Evolutionary conservation across 2,888 invertebrate species (phyloP), one percentile per base, ranked within the genome.

Genomic region (Protodeltote pygarga): DNA sequence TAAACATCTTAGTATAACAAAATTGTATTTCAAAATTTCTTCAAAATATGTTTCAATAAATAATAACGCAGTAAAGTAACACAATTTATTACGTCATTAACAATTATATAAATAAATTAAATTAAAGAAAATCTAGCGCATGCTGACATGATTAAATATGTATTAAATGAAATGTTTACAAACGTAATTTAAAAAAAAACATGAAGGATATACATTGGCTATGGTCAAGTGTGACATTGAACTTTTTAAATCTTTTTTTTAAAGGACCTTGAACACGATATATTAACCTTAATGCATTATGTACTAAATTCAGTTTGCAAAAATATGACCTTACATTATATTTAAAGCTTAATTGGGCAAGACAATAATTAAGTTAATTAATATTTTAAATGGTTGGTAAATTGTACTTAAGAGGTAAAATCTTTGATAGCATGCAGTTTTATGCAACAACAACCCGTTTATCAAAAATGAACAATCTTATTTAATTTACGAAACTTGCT

Each of bases 401-500:
- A n/a, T n/a, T n/a, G n/a, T n/a, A n/a, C n/a, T n/a, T n/a, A n/a
- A n/a, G n/a, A n/a, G n/a, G n/a, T n/a, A n/a, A n/a, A n/a, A n/a
- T n/a, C n/a, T n/a, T n/a, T n/a, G n/a, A n/a, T n/a, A n/a, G n/a
- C n/a, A n/a, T n/a, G n/a, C n/a, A n/a, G n/a, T n/a, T n/a, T n/a
- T n/a, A n/a, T n/a, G n/a, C n/a, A n/a, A n/a, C 9, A 11, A 25
- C 25, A 25, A 23, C 1, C 3, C 10, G 2, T 10, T 23, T 5
- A 6, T 20, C 10, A 32, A 14, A 32, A 14, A 2, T 34, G 24
- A 21, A 60, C 2, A 3, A 70, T 3, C 10, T 53, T 66, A 2
- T 58, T 20, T 8, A 68, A 40, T 15, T 66, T 68, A 8, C 6
- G 47, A 6, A 59, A n/a, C n/a, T 51, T 65, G 1, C 25, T 21